Conservation (phyloP, 1,140 invertebrate genomes). For the Brachionus plicatilis region DNA sequence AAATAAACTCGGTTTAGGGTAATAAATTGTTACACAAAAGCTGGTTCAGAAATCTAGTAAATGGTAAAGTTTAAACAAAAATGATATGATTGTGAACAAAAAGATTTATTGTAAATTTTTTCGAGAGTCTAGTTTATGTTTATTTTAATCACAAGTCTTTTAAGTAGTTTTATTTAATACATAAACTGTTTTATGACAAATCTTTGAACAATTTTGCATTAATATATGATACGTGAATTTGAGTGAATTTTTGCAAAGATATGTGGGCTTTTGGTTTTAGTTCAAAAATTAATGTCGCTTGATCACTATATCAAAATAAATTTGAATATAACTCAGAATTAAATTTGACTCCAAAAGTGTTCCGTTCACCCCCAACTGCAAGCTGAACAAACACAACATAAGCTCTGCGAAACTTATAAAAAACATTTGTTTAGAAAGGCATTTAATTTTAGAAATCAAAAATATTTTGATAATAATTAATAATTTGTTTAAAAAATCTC, state of each 20-base stretch:
- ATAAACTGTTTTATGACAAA: conserved; percentile 11
- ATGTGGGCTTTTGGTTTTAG: not conserved
- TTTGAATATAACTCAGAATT: not conserved
- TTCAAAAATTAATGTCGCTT: not conserved
- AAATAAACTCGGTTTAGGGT: not conserved
- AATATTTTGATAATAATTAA: too few relatives aligned
- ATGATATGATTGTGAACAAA: not conserved
- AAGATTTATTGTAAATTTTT: not conserved
- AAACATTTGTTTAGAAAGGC: too few relatives aligned
- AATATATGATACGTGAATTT: not conserved
- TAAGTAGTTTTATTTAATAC: not conserved
- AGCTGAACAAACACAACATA: too few relatives aligned
- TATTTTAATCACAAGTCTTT: conserved; percentile 33
- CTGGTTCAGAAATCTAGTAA: not conserved
- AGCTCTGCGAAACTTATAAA: too few relatives aligned
- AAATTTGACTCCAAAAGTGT: too few relatives aligned
- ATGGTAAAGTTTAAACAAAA: not conserved
- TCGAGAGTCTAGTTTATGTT: conserved; percentile 9
- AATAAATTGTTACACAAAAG: not conserved
- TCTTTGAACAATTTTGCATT: not conserved
- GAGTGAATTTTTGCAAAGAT: not conserved
- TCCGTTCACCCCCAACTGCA: too few relatives aligned
- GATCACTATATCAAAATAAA: not conserved
- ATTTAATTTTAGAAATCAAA: too few relatives aligned
- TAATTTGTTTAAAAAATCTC: too few relatives aligned